Percentiles rank a stretch among this genome's conserved stretches.
Evolutionary conservation across 1,140 invertebrate genomes (phyloP).

Genomic region (Heterodera schachtii): DNA sequence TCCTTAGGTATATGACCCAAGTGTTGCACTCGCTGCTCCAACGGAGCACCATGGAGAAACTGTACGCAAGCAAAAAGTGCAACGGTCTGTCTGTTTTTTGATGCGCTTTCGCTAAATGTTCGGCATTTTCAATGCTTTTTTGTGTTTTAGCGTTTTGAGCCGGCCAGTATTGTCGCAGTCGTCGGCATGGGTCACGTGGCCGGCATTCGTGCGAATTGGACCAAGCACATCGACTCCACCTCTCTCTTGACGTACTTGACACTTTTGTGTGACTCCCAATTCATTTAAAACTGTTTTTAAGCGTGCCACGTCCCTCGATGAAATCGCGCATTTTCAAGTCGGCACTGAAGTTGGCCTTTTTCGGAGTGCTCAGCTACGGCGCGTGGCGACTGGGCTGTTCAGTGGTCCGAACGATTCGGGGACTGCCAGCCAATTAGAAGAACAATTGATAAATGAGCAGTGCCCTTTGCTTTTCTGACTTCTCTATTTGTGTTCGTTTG

Average conservation of each 20-base stretch:
- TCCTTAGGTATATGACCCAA: slow-evolving; percentile 41
- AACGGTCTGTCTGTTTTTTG: slow-evolving; percentile 38
- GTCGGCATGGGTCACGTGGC: slow-evolving; percentile 64
- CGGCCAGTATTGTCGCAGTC: slow-evolving; percentile 58
- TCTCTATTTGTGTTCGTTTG: too few relatives aligned
- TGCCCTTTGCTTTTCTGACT: too few relatives aligned
- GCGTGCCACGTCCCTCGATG: neutral
- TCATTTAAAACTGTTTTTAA: neutral
- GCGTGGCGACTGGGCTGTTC: neutral
- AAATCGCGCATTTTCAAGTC: slow-evolving; percentile 6
- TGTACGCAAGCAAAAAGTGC: slow-evolving; percentile 45
- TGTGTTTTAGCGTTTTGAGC: slow-evolving; percentile 47
- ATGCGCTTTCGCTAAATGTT: neutral
- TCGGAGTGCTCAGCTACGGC: neutral
- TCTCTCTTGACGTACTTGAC: slow-evolving; percentile 43
- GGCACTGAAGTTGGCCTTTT: neutral
- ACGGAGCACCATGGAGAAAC: slow-evolving; percentile 49
- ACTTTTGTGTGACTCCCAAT: neutral
- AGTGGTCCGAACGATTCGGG: neutral
- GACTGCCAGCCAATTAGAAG: too few relatives aligned
- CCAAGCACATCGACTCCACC: slow-evolving; percentile 47
- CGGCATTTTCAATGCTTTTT: neutral
- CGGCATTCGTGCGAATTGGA: slow-evolving; percentile 58
- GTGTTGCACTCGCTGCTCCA: slow-evolving; percentile 53
- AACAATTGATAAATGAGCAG: too few relatives aligned